A percentile compares a stretch with the other conserved stretches of the same genome.
These are phyloP conservation scores for Siniperca undulata DNA, from an alignment of 2,797 vertebrate genomes.

Conservation along the genomic window DNA sequence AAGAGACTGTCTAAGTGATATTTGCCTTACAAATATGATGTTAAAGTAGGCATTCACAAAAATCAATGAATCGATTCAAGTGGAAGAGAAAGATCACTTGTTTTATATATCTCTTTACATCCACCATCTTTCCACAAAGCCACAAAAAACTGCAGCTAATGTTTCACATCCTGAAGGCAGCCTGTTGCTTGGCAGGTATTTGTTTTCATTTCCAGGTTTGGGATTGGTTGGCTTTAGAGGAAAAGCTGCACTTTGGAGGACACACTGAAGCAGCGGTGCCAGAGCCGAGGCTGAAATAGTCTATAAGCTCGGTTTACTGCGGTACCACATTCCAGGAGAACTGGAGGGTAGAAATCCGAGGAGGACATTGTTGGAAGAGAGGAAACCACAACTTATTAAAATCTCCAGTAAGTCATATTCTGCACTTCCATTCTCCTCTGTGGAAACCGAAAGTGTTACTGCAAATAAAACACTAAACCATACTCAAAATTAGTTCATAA, in stretches of 20 bases:
- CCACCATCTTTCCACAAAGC: conserved; percentile 40
- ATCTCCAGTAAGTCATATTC: neutral
- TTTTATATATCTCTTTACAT: conserved; percentile 49
- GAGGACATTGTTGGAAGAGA: conserved; percentile 17
- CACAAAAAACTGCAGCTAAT: conserved; percentile 48
- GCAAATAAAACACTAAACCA: neutral
- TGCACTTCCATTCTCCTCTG: neutral
- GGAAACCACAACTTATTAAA: conserved; percentile 31
- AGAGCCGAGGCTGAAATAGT: conserved; percentile 51
- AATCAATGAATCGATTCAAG: conserved; percentile 49
- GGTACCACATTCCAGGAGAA: conserved; percentile 56
- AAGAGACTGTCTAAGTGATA: neutral
- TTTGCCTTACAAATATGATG: conserved; percentile 19
- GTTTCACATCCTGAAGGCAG: conserved; percentile 57
- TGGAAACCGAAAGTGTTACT: neutral
- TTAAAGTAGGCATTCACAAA: conserved; percentile 24
- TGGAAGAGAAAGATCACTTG: conserved; percentile 44
- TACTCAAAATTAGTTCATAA: neutral
- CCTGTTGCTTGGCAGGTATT: conserved; percentile 21
- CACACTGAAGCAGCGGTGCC: conserved; percentile 45
- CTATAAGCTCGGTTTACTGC: conserved; percentile 64
- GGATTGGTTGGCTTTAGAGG: conserved; percentile 49
- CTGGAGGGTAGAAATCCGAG: conserved; percentile 60
- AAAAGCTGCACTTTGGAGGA: conserved; percentile 51
- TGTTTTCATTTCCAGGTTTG: conserved; percentile 57